These are phyloP conservation scores for Drosophila watanabei DNA, from an alignment of 1,140 invertebrate species.

Conservation along the genomic window DNA sequence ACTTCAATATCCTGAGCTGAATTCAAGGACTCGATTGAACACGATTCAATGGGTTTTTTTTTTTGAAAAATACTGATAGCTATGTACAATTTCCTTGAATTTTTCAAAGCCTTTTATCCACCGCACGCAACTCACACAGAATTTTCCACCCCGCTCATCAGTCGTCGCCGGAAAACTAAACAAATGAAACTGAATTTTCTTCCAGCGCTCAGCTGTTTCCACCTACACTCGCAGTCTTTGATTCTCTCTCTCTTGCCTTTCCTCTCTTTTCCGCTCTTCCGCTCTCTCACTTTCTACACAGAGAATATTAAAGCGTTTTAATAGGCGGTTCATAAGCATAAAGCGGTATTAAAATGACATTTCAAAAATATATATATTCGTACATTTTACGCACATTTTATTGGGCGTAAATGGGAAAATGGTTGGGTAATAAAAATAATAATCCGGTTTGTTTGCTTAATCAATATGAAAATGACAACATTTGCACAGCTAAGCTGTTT, in stretches of 20 bases:
- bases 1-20: conserved; percentile 16
- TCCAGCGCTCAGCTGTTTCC: conserved; percentile 50
- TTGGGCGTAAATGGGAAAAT: not conserved
- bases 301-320: conserved; percentile 9
- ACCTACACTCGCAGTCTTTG: conserved; percentile 13
- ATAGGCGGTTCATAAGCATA: conserved; percentile 25
- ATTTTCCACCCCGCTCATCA: conserved; percentile 40
- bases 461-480: conserved; percentile 9
- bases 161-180: conserved; percentile 41
- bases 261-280: not conserved
- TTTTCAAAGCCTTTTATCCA: conserved; percentile 19
- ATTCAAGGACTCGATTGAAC: conserved; percentile 16
- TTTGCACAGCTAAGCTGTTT: conserved; percentile 5
- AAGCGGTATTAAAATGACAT: conserved; percentile 18
- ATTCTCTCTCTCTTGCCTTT: conserved; percentile 6
- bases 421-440: conserved; percentile 8
- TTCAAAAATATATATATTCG: conserved; percentile 14
- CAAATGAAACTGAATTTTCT: conserved; percentile 25
- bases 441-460: not conserved
- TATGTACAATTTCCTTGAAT: conserved; percentile 6
- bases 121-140: conserved; percentile 24
- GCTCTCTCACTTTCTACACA: conserved; percentile 7
- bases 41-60: conserved; percentile 2
- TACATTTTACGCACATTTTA: conserved; percentile 10
- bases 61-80: not conserved